Evolutionary conservation across 2,888 invertebrate species (phyloP), one percentile per base, ranked within the genome.

Genomic region (Amblyjoppa fuscipennis): DNA sequence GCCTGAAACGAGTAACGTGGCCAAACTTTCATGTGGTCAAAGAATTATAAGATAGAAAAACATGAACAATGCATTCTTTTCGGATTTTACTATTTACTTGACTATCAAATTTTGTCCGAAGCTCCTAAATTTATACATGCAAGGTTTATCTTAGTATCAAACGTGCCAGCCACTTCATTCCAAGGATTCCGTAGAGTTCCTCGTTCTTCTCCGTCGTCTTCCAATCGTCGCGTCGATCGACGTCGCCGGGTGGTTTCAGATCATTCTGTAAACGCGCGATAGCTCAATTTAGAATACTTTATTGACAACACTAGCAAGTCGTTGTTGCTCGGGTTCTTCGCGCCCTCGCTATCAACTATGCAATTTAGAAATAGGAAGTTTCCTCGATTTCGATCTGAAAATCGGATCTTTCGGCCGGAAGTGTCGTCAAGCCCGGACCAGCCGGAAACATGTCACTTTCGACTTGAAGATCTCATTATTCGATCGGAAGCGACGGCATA

Each of bases 91-190:
- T 25, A 11, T 31, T 38, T 11, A 25, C n/a, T 56, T 49, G n/a
- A 45, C 81, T 11, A 41, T 34, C 31, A 64, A n/a, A 25, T 34
- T 25, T 49, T 7, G 41, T 20, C 28, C 25, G 38, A 28, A 28
- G 49, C 16, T 41, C 31, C 31, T 11, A 34, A 31, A 64, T 16
- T 34, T 5, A n/a, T 64, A 16, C 16, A 34, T n/a, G 31, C 64
- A 61, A 61, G 64, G 31, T 64, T 78, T 28, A 79, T 45, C 61
- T 68, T 34, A 53, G 73, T 0, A 85, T 68, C 51, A 85, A 56
- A 68, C 73, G 83, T 34, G 66, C 71, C n/a, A 88, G 87, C 87
- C 85, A 87, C 75, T 83, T 83, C 64, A 76, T 80, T 31, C 78
- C 82, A 13, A 86, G n/a, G 6, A 84, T 82, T 56, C 51, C 75